Base-by-base conservation (phyloP, 2,888 invertebrate species). In the Drosophila demipolita region DNA sequence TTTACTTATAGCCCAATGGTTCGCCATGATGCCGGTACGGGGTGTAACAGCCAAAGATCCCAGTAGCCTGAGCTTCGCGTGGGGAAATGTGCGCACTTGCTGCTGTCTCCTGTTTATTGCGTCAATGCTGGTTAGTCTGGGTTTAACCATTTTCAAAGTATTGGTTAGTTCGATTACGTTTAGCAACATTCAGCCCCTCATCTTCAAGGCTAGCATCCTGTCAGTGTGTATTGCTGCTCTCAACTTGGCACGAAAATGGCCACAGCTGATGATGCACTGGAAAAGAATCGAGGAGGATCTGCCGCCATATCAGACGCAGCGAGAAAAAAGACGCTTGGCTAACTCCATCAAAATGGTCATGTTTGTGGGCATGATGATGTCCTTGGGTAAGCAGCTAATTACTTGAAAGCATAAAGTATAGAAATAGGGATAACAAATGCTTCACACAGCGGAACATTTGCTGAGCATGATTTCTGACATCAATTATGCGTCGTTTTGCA, bases 1-100 rank as follows among this genome's bases (percentile, higher is more conserved):
- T 8, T 75, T 95, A 53, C 65, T 92, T 0, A 65, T 91, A 36
- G 94, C 94, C 0, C 94, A 94, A 78, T 93, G 92, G 42, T 95
- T 95, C 53, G 94, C 93, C 59, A 86, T 95, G 60, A 93, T 95
- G 91, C 95, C 95, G 0, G 94, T 95, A 0, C 91, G 92, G 32
- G 94, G 94, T 0, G 89, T 94, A 1, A 93, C 91, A 23, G 90
- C 92, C 6, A 83, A 92, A 3, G 93, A 94, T 73, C 93, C 94
- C 0, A 91, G 92, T 2, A 85, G 93, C 49, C 91, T 94, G 12
- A 90, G 87, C 75, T 94, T 93, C 64, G 90, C 91, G 11, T 93
- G 93, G 93, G 66, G 66, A 1, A 83, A 86, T 65, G 42, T 89
- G 55, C 90, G 92, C 33, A 91, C 92, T 5, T 69, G 88, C 45